phyloP scores from a whole-genome alignment of 2,888 invertebrate species.

The Hyposoter didymator region DNA sequence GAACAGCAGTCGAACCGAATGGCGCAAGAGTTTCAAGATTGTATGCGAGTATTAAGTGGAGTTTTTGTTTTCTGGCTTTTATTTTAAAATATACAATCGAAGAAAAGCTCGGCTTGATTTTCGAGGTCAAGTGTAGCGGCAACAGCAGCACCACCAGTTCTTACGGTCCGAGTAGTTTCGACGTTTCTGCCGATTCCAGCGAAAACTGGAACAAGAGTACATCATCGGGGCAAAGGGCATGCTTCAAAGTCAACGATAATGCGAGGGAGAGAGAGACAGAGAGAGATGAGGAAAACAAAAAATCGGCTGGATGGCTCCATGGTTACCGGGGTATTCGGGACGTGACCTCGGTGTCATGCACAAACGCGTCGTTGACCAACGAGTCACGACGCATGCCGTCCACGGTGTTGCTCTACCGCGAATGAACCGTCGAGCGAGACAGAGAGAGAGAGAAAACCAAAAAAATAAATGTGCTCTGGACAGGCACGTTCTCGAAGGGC shows the following conservation, averaged over 20 bases:
- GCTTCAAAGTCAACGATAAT: background rate
- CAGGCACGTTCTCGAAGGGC: conserved; percentile 29
- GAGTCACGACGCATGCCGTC: conserved; percentile 10
- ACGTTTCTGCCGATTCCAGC: conserved; percentile 27
- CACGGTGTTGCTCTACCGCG: conserved; percentile 37
- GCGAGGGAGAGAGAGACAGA: background rate
- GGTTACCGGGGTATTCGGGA: conserved; percentile 30
- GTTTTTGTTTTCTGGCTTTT: background rate
- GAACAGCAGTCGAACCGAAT: background rate
- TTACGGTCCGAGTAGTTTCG: conserved; percentile 9
- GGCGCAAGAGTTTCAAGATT: background rate
- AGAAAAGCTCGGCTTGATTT: conserved; percentile 14
- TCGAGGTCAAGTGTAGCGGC: conserved; percentile 29
- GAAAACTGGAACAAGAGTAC: conserved; percentile 23
- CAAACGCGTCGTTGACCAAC: conserved; percentile 63
- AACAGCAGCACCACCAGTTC: background rate
- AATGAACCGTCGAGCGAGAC: conserved; percentile 31
- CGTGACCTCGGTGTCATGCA: conserved; percentile 58
- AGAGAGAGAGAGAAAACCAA: background rate
- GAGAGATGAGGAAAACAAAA: background rate
- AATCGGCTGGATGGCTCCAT: conserved; percentile 9
- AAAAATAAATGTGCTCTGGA: background rate
- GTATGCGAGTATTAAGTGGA: no score
- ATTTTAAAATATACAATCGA: background rate
- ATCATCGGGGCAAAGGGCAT: conserved; percentile 24